Conservation (phyloP, 2,797 vertebrate species). For the Sarcophilus harrisii region DNA sequence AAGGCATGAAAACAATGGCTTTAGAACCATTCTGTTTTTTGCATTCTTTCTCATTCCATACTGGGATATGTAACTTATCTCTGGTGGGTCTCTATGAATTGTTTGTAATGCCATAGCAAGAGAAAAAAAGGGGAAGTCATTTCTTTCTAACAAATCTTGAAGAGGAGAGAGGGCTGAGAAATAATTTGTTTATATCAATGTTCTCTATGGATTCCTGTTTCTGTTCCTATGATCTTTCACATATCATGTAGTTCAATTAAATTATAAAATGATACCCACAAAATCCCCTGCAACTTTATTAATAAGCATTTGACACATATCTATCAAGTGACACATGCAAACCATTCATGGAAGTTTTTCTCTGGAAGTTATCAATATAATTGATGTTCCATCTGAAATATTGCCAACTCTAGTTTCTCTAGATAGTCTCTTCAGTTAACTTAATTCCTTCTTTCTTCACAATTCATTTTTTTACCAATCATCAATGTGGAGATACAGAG, state of each 20-base stretch:
- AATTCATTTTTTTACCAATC: constrained; percentile 60
- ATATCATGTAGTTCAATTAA: constrained; percentile 54
- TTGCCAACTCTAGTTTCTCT: constrained; percentile 49
- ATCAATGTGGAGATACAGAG: background rate
- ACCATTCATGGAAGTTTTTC: constrained; percentile 64
- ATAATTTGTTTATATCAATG: constrained; percentile 56
- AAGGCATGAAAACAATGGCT: constrained; percentile 48
- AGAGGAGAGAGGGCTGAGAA: background rate
- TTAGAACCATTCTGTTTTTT: background rate
- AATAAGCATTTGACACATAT: constrained; percentile 64
- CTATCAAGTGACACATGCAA: constrained; percentile 63
- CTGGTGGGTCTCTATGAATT: constrained; percentile 47
- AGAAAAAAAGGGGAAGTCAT: constrained; percentile 55
- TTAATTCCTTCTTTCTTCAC: constrained; percentile 72
- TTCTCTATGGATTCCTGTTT: constrained; percentile 70
- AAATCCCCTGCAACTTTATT: constrained; percentile 63
- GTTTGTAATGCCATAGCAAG: constrained; percentile 24
- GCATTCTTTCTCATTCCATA: constrained; percentile 48
- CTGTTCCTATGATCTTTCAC: constrained; percentile 55
- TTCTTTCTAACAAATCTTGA: constrained; percentile 33
- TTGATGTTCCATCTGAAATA: constrained; percentile 62
- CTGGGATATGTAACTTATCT: constrained; percentile 20
- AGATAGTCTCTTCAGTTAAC: constrained; percentile 61
- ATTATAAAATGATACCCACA: constrained; percentile 73
- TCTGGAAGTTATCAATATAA: constrained; percentile 66